Evolutionary conservation across 2,888 invertebrate genomes (phyloP), one percentile per base, ranked within the genome.

Genomic region (Andrena hattorfiana): DNA sequence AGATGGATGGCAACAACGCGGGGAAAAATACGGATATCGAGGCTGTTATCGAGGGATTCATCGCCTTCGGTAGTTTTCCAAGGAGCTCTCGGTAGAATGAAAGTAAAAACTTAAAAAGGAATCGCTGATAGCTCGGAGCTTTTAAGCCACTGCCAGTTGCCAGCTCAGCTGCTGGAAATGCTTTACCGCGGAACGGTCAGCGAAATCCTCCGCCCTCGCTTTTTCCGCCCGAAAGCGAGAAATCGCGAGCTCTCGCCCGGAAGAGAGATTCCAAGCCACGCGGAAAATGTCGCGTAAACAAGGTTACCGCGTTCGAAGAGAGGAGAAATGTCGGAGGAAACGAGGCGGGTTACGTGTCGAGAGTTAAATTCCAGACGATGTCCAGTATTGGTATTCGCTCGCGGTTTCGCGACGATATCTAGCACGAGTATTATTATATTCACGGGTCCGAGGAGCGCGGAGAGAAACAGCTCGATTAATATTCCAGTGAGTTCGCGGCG

Each of bases 161-260:
- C 74, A 69, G 70, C 79, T 83, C 80, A 77, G 77, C 82, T 66
- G 76, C 67, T 77, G 75, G 72, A 85, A 85, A 87, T 79, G 72
- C 69, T 71, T 78, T 42, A 64, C 71, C 59, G 68, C 54, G 63
- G 56, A 81, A 77, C 68, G 81, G 81, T 81, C 83, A 83, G 85
- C 85, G 67, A 74, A 77, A 80, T 72, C 56, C 59, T 23, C 2
- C 2, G 6, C 2, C 13, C 13, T 13, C 7, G 10, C 13, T 60
- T 49, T 49, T 51, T 6, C 20, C 26, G 2, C 26, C 30, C 32
- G 32, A 32, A 32, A 32, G 8, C 32, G 32, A 32, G 32, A 32
- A 32, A 32, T 32, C 32, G 32, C 32, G 16, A 35, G n/a, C 8
- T 2, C 10, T 26, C 23, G 10, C 10, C 20, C 20, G 10, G 56